These are phyloP conservation scores for Thera obeliscata DNA, from an alignment of 2,888 invertebrate species.

Conservation along the genomic window DNA sequence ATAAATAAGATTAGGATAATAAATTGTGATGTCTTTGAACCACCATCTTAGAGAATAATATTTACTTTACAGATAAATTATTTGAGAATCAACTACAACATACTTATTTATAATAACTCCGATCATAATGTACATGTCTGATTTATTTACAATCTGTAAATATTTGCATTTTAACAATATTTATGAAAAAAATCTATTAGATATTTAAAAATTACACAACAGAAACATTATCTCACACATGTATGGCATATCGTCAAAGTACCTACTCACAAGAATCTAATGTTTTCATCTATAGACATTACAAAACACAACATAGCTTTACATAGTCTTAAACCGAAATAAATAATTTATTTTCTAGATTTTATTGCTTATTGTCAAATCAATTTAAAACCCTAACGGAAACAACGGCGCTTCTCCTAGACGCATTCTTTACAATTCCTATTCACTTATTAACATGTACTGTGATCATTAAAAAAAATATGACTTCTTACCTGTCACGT, in stretches of 20 bases:
- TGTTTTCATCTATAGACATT: conserved; percentile 71
- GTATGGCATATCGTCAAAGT: conserved; percentile 79
- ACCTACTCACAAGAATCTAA: conserved; percentile 63
- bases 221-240: conserved; percentile 79
- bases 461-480: conserved; percentile 56
- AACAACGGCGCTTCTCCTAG: conserved; percentile 42
- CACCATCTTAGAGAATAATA: conserved; percentile 37
- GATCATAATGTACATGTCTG: conserved; percentile 38
- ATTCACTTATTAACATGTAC: conserved; percentile 65
- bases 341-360: conserved; percentile 80
- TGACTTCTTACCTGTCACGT: conserved; percentile 53
- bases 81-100: conserved; percentile 39
- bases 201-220: conserved; percentile 70
- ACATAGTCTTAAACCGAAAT: conserved; percentile 82
- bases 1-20: conserved; percentile 41
- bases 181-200: conserved; percentile 55
- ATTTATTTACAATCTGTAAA: conserved; percentile 42
- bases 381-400: conserved; percentile 65
- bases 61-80: conserved; percentile 49
- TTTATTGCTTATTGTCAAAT: conserved; percentile 81
- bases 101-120: conserved; percentile 28
- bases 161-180: conserved; percentile 37
- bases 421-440: conserved; percentile 58
- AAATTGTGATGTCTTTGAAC: conserved; percentile 60
- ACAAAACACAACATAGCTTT: conserved; percentile 82